Evolutionary conservation across 1,140 invertebrate genomes (phyloP).

Genomic region (Antheraea pernyi): DNA sequence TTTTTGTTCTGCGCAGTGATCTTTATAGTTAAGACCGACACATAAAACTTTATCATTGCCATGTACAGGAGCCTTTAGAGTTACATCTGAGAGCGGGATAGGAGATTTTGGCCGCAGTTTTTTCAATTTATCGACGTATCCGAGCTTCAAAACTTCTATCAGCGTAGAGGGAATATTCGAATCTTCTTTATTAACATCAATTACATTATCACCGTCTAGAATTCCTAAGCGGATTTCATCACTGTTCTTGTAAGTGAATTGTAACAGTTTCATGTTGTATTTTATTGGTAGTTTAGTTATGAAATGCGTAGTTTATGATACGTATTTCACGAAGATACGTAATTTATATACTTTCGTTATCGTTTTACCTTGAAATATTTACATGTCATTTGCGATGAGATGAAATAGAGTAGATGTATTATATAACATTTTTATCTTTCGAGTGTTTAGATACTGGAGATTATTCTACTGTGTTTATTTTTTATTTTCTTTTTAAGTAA

Average conservation of each 20-base stretch:
- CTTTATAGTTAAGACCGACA: conserved; percentile 82
- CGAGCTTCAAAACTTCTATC: conserved; percentile 28
- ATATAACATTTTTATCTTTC: conserved; percentile 5
- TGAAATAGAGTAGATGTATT: background rate
- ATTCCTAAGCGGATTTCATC: conserved; percentile 25
- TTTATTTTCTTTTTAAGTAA: background rate
- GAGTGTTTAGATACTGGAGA: background rate
- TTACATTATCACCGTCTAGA: conserved; percentile 26
- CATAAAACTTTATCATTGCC: conserved; percentile 82
- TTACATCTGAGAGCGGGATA: conserved; percentile 43
- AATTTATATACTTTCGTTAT: background rate
- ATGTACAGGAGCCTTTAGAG: conserved; percentile 75
- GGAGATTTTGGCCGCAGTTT: conserved; percentile 12
- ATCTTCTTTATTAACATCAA: conserved; percentile 38
- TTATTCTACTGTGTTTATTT: background rate
- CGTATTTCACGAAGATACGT: background rate
- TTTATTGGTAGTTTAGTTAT: conserved; percentile 1
- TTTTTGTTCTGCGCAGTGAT: conserved; percentile 82
- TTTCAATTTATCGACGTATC: conserved; percentile 19
- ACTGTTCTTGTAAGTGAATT: conserved; percentile 32
- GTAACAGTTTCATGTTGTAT: conserved; percentile 36
- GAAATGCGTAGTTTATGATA: background rate
- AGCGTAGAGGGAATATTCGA: conserved; percentile 29
- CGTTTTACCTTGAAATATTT: background rate
- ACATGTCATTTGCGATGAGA: background rate